Conservation (phyloP, 2,888 invertebrate species). For the Aporophyla nigra region DNA sequence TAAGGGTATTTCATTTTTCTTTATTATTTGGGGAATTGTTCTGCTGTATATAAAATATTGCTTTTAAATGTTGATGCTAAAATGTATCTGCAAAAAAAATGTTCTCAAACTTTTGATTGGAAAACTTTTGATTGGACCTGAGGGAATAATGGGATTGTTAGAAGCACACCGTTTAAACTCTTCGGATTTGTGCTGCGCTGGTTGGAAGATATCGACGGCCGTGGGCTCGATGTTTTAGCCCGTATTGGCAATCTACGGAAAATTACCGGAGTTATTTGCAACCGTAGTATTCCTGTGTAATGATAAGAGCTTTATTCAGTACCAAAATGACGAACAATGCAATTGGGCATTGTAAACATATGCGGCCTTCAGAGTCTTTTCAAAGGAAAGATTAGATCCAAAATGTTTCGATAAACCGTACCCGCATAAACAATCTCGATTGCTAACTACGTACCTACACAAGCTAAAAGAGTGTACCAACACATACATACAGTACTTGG, state of each 20-base stretch:
- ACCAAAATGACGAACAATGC: not conserved
- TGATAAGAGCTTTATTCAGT: not conserved
- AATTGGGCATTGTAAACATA: constrained; percentile 15
- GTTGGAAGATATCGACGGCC: not conserved
- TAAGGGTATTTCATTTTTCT: not conserved
- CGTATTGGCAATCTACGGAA: not conserved
- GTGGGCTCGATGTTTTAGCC: not conserved
- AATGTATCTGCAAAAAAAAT: not conserved
- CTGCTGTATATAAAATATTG: not conserved
- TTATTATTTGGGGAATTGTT: not conserved
- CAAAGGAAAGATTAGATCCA: constrained; percentile 14
- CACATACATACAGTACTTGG: constrained; percentile 31
- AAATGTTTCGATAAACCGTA: constrained; percentile 35
- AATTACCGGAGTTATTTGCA: not conserved
- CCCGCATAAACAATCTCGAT: constrained; percentile 42
- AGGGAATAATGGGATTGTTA: not conserved
- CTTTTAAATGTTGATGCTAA: not conserved
- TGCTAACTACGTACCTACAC: constrained; percentile 6
- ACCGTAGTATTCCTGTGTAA: not conserved
- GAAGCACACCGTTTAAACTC: not conserved
- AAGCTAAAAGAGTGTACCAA: constrained; percentile 16
- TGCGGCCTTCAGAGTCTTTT: constrained; percentile 6
- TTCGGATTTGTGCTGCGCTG: constrained; percentile 6
- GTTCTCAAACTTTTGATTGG: constrained; percentile 9
- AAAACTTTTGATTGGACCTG: constrained; percentile 13